Evolutionary conservation across 2,797 vertebrate genomes (phyloP).

Genomic region (Sebastes miniatus): DNA sequence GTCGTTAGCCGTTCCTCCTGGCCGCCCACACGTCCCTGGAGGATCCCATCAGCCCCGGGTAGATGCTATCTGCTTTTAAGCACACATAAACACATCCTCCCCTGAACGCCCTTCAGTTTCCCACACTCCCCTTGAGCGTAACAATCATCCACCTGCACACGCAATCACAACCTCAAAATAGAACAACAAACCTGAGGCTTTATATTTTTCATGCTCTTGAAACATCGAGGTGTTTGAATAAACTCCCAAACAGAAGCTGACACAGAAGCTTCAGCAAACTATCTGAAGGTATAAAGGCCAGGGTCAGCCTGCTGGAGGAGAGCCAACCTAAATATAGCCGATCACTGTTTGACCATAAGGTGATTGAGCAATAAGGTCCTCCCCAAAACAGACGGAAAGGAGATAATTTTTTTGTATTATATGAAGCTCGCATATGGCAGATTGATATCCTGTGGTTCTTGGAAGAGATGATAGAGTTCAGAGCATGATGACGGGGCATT

Average conservation of each 20-base stretch:
- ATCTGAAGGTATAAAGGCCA: conserved; percentile 28
- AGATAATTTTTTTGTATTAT: background rate
- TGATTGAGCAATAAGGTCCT: conserved; percentile 41
- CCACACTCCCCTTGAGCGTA: background rate
- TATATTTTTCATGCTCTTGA: background rate
- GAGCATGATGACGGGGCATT: background rate
- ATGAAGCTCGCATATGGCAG: conserved; percentile 49
- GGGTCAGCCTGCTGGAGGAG: background rate
- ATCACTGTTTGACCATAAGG: conserved; percentile 36
- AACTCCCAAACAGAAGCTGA: background rate
- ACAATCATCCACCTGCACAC: conserved; percentile 1
- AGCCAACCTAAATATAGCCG: conserved; percentile 42
- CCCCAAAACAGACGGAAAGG: conserved; percentile 35
- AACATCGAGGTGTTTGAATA: background rate
- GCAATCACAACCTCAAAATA: background rate
- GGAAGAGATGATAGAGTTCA: conserved; percentile 47
- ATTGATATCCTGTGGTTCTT: conserved; percentile 62
- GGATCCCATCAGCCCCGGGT: conserved; percentile 30
- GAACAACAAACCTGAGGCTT: background rate
- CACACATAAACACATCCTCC: conserved; percentile 49
- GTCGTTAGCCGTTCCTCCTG: conserved; percentile 37
- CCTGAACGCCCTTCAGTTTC: conserved; percentile 29
- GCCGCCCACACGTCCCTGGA: conserved; percentile 52
- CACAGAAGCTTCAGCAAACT: background rate
- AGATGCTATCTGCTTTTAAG: conserved; percentile 60